Evolutionary conservation across 2,888 invertebrate genomes (phyloP).

Genomic region (Euzophera pinguis): DNA sequence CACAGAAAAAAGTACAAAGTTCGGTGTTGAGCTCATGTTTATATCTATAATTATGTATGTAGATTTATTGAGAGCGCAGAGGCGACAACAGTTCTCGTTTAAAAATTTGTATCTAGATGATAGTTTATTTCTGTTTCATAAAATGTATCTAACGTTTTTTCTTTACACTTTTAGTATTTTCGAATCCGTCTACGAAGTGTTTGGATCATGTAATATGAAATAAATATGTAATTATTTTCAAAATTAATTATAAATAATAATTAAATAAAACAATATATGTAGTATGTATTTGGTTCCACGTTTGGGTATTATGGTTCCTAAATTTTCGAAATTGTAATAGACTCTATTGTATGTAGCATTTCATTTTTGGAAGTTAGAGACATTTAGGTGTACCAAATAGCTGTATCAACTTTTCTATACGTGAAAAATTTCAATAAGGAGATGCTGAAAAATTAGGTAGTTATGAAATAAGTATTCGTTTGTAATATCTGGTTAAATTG

Average conservation of each 20-base stretch:
- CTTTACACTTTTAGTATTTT: slow-evolving; percentile 68
- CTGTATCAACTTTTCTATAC: slow-evolving; percentile 78
- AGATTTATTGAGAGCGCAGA: slow-evolving; percentile 68
- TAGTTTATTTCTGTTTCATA: slow-evolving; percentile 68
- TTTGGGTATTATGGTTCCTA: slow-evolving; percentile 81
- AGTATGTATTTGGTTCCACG: slow-evolving; percentile 73
- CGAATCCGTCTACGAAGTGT: slow-evolving; percentile 76
- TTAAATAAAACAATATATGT: slow-evolving; percentile 61
- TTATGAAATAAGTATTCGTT: slow-evolving; percentile 71
- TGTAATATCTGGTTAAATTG: slow-evolving; percentile 56
- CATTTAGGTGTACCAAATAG: slow-evolving; percentile 78
- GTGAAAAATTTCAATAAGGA: slow-evolving; percentile 67
- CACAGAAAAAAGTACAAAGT: slow-evolving; percentile 76
- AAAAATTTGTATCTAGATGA: slow-evolving; percentile 62
- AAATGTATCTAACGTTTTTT: slow-evolving; percentile 61
- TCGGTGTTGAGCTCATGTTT: slow-evolving; percentile 76
- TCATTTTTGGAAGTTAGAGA: slow-evolving; percentile 73
- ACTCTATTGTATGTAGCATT: slow-evolving; percentile 77
- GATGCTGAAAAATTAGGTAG: slow-evolving; percentile 69
- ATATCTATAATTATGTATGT: slow-evolving; percentile 65
- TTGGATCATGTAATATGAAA: slow-evolving; percentile 66
- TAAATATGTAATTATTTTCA: slow-evolving; percentile 73
- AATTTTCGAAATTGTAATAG: slow-evolving; percentile 80
- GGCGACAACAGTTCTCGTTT: slow-evolving; percentile 62
- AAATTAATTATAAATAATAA: slow-evolving; percentile 66